These are phyloP conservation scores for Lineus longissimus DNA, from an alignment of 1,140 invertebrate species.

Conservation along the genomic window DNA sequence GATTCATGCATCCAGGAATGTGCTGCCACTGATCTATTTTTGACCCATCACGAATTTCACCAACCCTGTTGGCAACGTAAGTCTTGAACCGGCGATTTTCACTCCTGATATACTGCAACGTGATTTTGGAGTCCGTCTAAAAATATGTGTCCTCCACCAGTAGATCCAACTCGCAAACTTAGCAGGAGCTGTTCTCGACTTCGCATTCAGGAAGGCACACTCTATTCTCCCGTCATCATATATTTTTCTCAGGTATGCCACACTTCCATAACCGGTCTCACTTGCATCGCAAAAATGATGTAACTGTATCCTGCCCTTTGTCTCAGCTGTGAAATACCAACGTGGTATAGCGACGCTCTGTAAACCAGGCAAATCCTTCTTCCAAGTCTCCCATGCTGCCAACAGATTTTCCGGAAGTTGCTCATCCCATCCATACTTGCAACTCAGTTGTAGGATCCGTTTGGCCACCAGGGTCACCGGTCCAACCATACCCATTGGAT, in stretches of 20 bases:
- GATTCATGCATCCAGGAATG: slow-evolving; percentile 47
- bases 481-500: not conserved
- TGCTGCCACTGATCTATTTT: slow-evolving; percentile 35
- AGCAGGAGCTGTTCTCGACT: not conserved
- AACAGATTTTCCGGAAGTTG: not conserved
- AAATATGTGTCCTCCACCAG: not conserved
- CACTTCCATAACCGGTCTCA: not conserved
- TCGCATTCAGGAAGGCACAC: not conserved
- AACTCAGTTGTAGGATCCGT: not conserved
- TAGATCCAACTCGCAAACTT: slow-evolving; percentile 2
- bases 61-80: slow-evolving; percentile 2
- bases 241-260: not conserved
- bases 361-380: not conserved
- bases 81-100: slow-evolving; percentile 13
- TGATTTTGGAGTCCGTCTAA: slow-evolving; percentile 7
- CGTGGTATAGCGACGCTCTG: not conserved
- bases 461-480: not conserved
- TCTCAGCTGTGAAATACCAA: not conserved
- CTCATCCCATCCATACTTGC: not conserved
- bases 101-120: not conserved
- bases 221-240: not conserved
- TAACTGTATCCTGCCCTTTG: not conserved
- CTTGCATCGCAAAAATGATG: slow-evolving; percentile 12
- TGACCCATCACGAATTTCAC: not conserved
- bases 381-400: not conserved